Base-by-base conservation (phyloP, 2,113 vertebrate genomes). In the Chloebia gouldiae region DNA sequence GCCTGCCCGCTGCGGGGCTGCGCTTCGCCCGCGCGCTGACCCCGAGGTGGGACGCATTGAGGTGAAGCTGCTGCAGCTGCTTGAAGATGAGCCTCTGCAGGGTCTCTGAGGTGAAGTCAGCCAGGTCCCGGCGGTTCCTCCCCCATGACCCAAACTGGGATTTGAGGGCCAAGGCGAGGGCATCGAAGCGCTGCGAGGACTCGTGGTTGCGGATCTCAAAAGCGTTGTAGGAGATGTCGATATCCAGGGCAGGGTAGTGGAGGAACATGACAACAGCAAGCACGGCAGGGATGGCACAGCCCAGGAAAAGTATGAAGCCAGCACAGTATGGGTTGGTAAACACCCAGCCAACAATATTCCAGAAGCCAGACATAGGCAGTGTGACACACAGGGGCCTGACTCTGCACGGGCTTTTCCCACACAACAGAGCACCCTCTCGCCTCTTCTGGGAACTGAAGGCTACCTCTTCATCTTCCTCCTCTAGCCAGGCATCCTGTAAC, bases 121-220 rank as follows among this genome's bases (percentile, higher is more conserved):
- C 99, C 37, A 98, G 73, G 76, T 99, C 99, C 11, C 99, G 98
- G 73, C 99, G 97, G 91, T 98, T 99, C 70, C 99, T 97, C 42
- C 99, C 99, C 99, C 99, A 99, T 2, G 99, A 99, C 13, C 99
- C 99, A 59, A 99, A 98, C 98, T 99, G 99, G 68, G 98, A 98
- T 97, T 99, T 99, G 31, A 99, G 98, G 12, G 99, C 99, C 40
- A 99, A 95, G 83, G 99, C 95, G 1, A 99, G 98, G 2, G 99
- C 98, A 0, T 99, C 99, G 1, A 99, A 99, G 73, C 98, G 99
- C 96, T 99, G 98, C 0, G 99, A 99, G 15, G 99, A 99, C 94
- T 99, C 98, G 21, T 99, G 99, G 97, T 99, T 99, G 93, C 99
- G 99, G 78, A 99, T 99, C 98, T 99, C 99, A 0, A 99, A 99